These are phyloP conservation scores for Parelbella ahira DNA, from an alignment of 2,888 invertebrate species.

Conservation along the genomic window DNA sequence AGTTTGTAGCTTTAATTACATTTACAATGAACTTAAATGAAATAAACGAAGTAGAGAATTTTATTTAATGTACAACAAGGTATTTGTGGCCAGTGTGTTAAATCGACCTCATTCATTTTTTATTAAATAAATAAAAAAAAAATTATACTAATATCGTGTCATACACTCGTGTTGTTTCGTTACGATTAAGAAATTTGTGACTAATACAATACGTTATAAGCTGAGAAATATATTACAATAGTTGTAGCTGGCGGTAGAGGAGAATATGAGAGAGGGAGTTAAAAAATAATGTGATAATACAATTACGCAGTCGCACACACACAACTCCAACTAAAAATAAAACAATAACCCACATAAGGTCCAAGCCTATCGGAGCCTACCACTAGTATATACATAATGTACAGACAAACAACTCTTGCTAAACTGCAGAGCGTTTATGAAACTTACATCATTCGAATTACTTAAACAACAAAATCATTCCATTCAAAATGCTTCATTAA, in stretches of 20 bases:
- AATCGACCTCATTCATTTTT: no score
- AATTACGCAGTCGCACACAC: constrained; percentile 45
- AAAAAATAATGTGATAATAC: constrained; percentile 37
- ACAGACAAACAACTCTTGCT: constrained; percentile 45
- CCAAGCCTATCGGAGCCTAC: constrained; percentile 59
- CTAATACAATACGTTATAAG: constrained; percentile 9
- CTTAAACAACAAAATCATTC: constrained; percentile 11
- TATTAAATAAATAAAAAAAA: no score
- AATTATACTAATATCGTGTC: constrained; percentile 1
- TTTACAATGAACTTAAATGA: no score
- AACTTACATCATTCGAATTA: background rate
- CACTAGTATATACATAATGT: constrained; percentile 73
- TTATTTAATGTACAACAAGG: no score
- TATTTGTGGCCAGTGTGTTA: no score
- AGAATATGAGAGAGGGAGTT: constrained; percentile 26
- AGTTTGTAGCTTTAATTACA: no score
- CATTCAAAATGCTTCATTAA: constrained; percentile 54
- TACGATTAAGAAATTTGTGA: constrained; percentile 18
- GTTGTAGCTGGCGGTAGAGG: background rate
- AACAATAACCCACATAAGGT: constrained; percentile 55
- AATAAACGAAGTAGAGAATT: no score
- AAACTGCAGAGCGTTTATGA: constrained; percentile 5
- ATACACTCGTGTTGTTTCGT: constrained; percentile 4
- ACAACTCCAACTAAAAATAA: constrained; percentile 46
- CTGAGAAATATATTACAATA: constrained; percentile 26